These are phyloP conservation scores for Drosophila monieri DNA, from an alignment of 2,888 invertebrate species.

Conservation along the genomic window DNA sequence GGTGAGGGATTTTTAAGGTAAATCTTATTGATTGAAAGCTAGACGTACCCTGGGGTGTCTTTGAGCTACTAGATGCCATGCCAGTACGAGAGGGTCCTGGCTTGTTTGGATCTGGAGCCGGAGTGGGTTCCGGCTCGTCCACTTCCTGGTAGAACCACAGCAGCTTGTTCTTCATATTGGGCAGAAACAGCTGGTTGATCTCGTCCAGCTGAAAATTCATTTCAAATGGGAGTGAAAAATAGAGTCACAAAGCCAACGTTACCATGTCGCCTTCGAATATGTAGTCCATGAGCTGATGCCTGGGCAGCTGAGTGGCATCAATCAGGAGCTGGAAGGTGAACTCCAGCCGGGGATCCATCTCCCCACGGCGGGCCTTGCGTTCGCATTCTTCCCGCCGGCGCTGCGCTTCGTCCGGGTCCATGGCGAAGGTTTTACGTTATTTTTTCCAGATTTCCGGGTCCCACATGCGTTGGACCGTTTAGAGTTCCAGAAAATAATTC, in stretches of 20 bases:
- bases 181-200: slow-evolving; percentile 93
- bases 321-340: slow-evolving; percentile 95
- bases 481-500: slow-evolving; percentile 46
- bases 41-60: slow-evolving; percentile 83
- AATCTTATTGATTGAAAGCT: too few species aligned
- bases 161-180: slow-evolving; percentile 92
- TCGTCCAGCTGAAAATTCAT: slow-evolving; percentile 88
- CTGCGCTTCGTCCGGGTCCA: slow-evolving; percentile 85
- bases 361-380: slow-evolving; percentile 94
- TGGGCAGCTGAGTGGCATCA: slow-evolving; percentile 91
- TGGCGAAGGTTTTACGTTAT: slow-evolving; percentile 23
- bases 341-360: slow-evolving; percentile 96
- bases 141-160: slow-evolving; percentile 96
- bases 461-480: slow-evolving; percentile 56
- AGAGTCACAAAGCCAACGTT: slow-evolving; percentile 45
- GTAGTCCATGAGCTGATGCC: slow-evolving; percentile 95
- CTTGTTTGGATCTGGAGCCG: slow-evolving; percentile 83
- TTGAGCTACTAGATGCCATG: slow-evolving; percentile 83
- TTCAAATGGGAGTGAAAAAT: neutral
- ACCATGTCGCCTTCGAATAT: slow-evolving; percentile 96
- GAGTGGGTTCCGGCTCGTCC: slow-evolving; percentile 87
- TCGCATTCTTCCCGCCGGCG: slow-evolving; percentile 95
- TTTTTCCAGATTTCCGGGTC: slow-evolving; percentile 1
- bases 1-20: too few species aligned
- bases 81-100: slow-evolving; percentile 85